Evolutionary conservation across 2,797 vertebrate species (phyloP).

Genomic region (Loriculus beryllinus): DNA sequence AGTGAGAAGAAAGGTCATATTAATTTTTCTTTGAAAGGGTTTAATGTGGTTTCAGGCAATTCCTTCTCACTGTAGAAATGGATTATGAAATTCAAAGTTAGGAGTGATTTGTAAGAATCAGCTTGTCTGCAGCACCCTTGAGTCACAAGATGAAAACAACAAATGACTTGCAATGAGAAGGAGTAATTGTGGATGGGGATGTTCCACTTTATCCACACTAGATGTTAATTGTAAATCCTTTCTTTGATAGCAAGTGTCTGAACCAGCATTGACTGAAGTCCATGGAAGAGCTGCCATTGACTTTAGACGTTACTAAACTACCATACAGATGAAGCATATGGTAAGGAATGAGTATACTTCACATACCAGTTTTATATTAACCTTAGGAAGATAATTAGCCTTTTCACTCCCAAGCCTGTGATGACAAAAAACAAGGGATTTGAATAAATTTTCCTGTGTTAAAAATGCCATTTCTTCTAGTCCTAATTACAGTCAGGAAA

Average conservation of each 20-base stretch:
- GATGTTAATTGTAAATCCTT: background rate
- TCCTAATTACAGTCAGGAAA: background rate
- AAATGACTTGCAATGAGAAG: background rate
- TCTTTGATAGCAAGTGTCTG: background rate
- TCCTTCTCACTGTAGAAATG: background rate
- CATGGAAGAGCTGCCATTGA: background rate
- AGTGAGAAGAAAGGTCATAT: background rate
- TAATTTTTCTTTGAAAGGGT: background rate
- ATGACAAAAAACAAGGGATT: background rate
- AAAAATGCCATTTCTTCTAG: background rate
- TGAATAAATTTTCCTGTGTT: background rate
- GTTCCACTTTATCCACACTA: background rate
- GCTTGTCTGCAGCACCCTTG: background rate
- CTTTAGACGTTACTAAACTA: background rate
- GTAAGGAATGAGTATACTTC: background rate
- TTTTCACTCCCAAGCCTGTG: background rate
- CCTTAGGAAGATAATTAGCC: background rate
- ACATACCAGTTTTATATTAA: background rate
- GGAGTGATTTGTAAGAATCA: background rate
- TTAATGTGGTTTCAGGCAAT: background rate
- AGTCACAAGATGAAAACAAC: conserved; percentile 1
- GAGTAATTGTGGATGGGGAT: background rate
- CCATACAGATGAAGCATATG: background rate
- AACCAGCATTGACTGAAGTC: background rate
- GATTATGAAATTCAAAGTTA: background rate